These are phyloP conservation scores for Spisula subtruncata DNA, from an alignment of 2,888 invertebrate genomes.

Conservation along the genomic window DNA sequence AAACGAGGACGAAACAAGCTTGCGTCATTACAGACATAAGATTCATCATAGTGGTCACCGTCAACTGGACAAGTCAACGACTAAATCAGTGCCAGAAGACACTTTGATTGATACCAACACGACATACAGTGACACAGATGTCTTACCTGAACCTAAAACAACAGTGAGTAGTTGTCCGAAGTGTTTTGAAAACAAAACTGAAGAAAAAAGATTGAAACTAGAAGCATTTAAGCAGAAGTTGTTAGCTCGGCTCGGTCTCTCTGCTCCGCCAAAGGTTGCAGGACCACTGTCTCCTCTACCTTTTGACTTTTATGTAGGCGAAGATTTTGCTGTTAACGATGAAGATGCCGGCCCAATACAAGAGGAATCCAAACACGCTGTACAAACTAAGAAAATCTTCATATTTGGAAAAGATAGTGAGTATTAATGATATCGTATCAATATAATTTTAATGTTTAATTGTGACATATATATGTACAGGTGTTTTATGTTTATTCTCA, in stretches of 20 bases:
- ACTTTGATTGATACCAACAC: background rate
- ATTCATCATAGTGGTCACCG: background rate
- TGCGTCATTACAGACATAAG: background rate
- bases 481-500: too few species aligned
- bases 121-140: background rate
- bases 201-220: slow-evolving; percentile 39
- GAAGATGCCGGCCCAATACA: slow-evolving; percentile 32
- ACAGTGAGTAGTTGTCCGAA: slow-evolving; percentile 6
- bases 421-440: slow-evolving; percentile 5
- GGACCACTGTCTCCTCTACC: slow-evolving; percentile 66
- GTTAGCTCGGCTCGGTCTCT: slow-evolving; percentile 52
- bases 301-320: slow-evolving; percentile 65
- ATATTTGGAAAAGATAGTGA: slow-evolving; percentile 64
- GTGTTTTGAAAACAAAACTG: background rate
- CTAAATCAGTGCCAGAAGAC: background rate
- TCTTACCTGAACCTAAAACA: background rate
- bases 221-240: slow-evolving; percentile 58
- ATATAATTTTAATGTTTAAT: too few species aligned
- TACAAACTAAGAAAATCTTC: slow-evolving; percentile 62
- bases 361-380: slow-evolving; percentile 10
- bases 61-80: background rate
- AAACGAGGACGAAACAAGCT: background rate
- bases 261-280: slow-evolving; percentile 56
- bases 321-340: slow-evolving; percentile 62
- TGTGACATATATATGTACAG: too few species aligned